phyloP scores from a whole-genome alignment of 2,113 vertebrate species.

The Catharus fuscescens region DNA sequence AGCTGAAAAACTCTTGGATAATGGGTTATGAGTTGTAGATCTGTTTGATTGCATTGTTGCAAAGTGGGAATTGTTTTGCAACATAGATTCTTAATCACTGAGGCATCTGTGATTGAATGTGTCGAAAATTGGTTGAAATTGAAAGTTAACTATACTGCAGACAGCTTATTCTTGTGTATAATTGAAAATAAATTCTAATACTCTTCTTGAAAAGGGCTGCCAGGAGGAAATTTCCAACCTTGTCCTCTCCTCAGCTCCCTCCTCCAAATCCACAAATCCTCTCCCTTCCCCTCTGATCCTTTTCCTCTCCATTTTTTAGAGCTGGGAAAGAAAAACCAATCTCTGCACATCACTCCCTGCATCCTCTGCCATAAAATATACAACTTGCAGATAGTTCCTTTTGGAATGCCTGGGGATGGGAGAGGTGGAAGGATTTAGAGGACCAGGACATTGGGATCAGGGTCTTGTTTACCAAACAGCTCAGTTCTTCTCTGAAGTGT shows the following conservation, averaged over 20 bases:
- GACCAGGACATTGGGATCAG: not conserved
- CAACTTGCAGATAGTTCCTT: not conserved
- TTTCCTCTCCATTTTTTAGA: slow-evolving; percentile 18
- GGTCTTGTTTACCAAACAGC: not conserved
- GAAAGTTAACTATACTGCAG: slow-evolving; percentile 84
- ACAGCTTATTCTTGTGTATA: slow-evolving; percentile 85
- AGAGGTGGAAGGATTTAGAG: not conserved
- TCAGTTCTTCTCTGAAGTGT: not conserved
- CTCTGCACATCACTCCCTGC: not conserved
- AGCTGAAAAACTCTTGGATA: slow-evolving; percentile 79
- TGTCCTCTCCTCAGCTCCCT: not conserved
- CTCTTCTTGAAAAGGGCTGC: slow-evolving; percentile 76
- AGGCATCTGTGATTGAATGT: slow-evolving; percentile 84
- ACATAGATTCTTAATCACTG: slow-evolving; percentile 86
- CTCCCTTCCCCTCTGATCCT: not conserved
- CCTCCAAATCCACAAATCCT: not conserved
- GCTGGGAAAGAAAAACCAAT: slow-evolving; percentile 26
- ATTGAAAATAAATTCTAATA: slow-evolving; percentile 90
- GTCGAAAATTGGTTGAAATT: slow-evolving; percentile 83
- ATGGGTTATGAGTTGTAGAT: slow-evolving; percentile 83
- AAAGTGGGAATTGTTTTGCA: slow-evolving; percentile 87
- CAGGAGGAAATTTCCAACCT: slow-evolving; percentile 72
- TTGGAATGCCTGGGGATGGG: not conserved
- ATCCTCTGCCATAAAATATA: not conserved
- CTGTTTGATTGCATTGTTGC: slow-evolving; percentile 85